Conservation (phyloP, 2,113 vertebrate genomes). For the Ondatra zibethicus region DNA sequence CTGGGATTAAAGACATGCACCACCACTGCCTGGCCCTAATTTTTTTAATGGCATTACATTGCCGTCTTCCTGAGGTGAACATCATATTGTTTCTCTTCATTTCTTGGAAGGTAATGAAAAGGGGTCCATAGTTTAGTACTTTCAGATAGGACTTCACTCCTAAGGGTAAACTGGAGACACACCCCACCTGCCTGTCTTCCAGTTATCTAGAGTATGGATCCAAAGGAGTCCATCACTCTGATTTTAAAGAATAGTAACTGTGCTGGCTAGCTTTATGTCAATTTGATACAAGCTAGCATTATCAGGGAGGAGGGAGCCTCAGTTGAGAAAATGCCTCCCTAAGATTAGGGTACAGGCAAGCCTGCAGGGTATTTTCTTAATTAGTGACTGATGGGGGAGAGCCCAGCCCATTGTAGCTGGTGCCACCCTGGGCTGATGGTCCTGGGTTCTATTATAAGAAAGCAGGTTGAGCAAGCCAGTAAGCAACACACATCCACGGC, state of each 20-base stretch:
- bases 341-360: background rate
- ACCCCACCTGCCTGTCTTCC: no score
- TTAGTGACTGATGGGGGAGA: background rate
- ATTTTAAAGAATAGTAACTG: background rate
- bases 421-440: background rate
- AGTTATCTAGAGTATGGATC: background rate
- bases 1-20: no score
- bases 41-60: background rate
- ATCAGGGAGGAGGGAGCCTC: background rate
- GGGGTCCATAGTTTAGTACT: background rate
- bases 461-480: background rate
- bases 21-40: no score
- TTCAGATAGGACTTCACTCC: background rate
- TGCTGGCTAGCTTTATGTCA: background rate
- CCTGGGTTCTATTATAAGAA: background rate
- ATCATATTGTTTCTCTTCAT: background rate
- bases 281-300: background rate
- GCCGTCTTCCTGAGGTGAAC: background rate
- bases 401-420: background rate
- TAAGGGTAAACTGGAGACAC: background rate
- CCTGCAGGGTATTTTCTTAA: background rate
- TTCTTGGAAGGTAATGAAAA: background rate
- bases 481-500: background rate
- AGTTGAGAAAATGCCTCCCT: background rate
- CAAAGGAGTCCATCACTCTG: background rate